Base-by-base conservation (phyloP, 2,113 vertebrate species). In the Neopipo cinnamomea region DNA sequence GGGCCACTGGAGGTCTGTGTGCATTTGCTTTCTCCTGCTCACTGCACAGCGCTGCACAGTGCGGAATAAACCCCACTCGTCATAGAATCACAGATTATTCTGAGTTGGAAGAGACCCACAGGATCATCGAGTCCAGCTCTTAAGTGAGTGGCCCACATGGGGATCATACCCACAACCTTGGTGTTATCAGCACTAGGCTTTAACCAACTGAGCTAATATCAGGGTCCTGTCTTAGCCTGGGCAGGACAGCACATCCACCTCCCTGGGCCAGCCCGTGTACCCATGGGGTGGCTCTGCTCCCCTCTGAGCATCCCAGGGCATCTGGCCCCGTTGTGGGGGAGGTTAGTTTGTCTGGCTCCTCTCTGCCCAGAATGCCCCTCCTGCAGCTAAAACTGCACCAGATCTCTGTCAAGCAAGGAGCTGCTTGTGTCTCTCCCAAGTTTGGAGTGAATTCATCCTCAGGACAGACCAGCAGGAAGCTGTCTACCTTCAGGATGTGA, bases 1-100 rank as follows among this genome's bases (percentile, higher is more conserved):
- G 82, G 14, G 37, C 96, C 90, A 28, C 95, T 88, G 93, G 93
- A 96, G 88, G 93, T 89, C 95, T 96, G 95, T 4, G 90, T 44
- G 55, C 55, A 0, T 86, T 92, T 10, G 59, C 67, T n/a, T 47
- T 72, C 67, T 21, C 70, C 28, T 2, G 42, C 4, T 68, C 23
- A 1, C 37, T 1, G 39, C 2, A 0, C 8, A 15, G 87, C 12
- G 17, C 79, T 8, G 50, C 75, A 2, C 31, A 4, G 55, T 0
- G 65, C 47, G 22, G 74, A 47, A 30, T 2, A 27, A 73, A 37
- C 11, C 58, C 66, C 12, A 0, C 44, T 47, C 7, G 1, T 2
- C 58, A 17, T 11, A 25, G 23, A 59, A 59, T 11, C 23, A 9
- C 7, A 37, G 58, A 37, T 37, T 59, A 59, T 37, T 59, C 58